Conservation (phyloP, 2,797 vertebrate genomes). For the Monodelphis domestica region DNA sequence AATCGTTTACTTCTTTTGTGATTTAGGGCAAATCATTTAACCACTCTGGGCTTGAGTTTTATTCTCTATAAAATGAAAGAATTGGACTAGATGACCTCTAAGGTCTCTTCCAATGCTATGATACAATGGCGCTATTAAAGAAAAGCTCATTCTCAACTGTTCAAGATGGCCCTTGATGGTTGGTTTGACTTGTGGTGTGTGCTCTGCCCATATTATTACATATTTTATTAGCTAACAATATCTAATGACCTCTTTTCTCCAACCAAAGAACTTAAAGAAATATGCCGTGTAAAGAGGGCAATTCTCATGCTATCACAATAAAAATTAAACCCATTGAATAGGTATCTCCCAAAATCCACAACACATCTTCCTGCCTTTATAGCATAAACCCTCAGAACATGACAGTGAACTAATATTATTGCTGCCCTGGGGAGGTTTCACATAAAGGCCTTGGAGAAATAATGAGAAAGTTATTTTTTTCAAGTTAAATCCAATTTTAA, state of each 20-base stretch:
- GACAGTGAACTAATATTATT: neutral
- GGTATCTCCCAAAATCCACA: neutral
- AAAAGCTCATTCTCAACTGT: neutral
- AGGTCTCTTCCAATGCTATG: neutral
- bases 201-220: neutral
- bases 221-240: neutral
- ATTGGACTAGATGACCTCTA: neutral
- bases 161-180: neutral
- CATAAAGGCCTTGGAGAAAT: neutral
- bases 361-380: neutral
- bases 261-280: neutral
- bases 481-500: constrained; percentile 7
- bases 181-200: neutral
- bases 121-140: neutral
- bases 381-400: neutral
- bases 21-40: neutral
- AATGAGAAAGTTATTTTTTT: neutral
- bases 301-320: neutral
- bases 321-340: neutral
- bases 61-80: neutral
- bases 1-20: neutral
- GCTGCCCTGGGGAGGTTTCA: neutral
- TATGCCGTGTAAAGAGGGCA: neutral
- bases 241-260: neutral
- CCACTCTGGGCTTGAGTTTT: neutral